phyloP scores from a whole-genome alignment of 2,888 invertebrate species.

The Sarcophaga carnaria region DNA sequence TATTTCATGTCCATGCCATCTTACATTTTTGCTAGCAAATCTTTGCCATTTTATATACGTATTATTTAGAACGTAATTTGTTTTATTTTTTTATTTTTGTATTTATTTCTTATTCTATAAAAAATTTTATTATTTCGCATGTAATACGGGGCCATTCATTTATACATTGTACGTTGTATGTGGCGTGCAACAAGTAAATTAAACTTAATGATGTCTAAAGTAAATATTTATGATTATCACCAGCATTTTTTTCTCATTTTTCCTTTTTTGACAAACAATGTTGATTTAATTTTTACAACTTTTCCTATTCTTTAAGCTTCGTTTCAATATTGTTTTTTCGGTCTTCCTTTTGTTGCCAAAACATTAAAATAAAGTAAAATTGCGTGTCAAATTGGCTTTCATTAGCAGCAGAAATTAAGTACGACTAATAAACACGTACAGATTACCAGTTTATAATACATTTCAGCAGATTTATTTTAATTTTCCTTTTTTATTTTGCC shows the following conservation, averaged over 20 bases:
- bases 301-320: slow-evolving; percentile 46
- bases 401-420: slow-evolving; percentile 53
- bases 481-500: background rate
- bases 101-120: slow-evolving; percentile 37
- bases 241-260: background rate
- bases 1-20: slow-evolving; percentile 3
- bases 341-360: slow-evolving; percentile 29
- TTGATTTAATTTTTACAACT: slow-evolving; percentile 62
- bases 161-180: slow-evolving; percentile 3
- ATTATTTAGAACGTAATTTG: slow-evolving; percentile 3
- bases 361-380: slow-evolving; percentile 32
- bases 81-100: slow-evolving; percentile 20
- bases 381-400: slow-evolving; percentile 66
- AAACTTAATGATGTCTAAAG: slow-evolving; percentile 72
- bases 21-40: background rate
- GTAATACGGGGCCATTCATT: too few species aligned
- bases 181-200: slow-evolving; percentile 80
- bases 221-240: slow-evolving; percentile 72
- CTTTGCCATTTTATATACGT: background rate
- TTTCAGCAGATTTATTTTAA: slow-evolving; percentile 15
- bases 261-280: slow-evolving; percentile 59
- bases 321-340: background rate
- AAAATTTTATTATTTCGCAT: slow-evolving; percentile 16
- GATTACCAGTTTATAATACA: slow-evolving; percentile 34
- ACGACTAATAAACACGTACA: slow-evolving; percentile 58